Conservation (phyloP, 2,113 vertebrate genomes). For the Scartelaos histophorus region DNA sequence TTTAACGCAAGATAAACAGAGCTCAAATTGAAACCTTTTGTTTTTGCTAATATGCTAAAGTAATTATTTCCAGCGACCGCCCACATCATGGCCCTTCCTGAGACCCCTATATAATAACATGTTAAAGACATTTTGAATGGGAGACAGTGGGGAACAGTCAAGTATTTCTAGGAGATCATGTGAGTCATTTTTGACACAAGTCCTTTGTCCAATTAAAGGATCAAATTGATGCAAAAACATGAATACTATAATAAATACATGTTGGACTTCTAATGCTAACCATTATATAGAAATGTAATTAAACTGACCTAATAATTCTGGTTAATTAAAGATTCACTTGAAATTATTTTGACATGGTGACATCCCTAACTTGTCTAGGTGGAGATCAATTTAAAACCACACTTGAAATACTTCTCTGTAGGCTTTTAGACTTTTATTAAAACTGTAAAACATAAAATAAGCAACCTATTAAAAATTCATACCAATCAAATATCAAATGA, state of each 20-base stretch:
- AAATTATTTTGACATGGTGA: neutral
- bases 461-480: too few relatives aligned
- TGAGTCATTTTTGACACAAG: neutral
- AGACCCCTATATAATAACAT: neutral
- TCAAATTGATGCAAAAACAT: neutral
- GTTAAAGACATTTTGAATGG: neutral
- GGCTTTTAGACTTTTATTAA: too few relatives aligned
- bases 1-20: neutral
- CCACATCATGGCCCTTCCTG: neutral
- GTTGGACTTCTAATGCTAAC: neutral
- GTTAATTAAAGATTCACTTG: too few relatives aligned
- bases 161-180: too few relatives aligned
- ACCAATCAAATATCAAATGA: too few relatives aligned
- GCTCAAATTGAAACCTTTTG: neutral
- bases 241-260: neutral
- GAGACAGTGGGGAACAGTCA: neutral
- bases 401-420: too few relatives aligned
- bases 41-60: neutral
- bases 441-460: too few relatives aligned
- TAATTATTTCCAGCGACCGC: neutral
- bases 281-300: neutral
- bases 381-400: too few relatives aligned
- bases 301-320: too few relatives aligned
- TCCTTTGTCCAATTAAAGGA: neutral
- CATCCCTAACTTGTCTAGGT: too few relatives aligned